These are phyloP conservation scores for Phocides pigmalion DNA, from an alignment of 1,140 invertebrate genomes.

Conservation along the genomic window DNA sequence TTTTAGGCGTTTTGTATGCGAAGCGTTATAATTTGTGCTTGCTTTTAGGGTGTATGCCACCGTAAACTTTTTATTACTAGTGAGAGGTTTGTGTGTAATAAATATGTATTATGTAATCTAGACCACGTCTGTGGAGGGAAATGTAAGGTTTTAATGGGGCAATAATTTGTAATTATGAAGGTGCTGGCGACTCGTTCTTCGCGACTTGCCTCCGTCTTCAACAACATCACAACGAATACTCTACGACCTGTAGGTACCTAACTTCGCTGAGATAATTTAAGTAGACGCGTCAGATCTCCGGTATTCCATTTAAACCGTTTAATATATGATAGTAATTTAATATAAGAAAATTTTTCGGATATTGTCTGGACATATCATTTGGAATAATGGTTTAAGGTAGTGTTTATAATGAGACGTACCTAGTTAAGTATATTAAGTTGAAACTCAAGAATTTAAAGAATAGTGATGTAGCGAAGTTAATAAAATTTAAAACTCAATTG, in stretches of 20 bases:
- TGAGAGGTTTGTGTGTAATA: slow-evolving; percentile 33
- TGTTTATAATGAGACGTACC: slow-evolving; percentile 78
- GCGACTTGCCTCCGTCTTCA: slow-evolving; percentile 80
- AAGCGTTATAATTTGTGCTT: slow-evolving; percentile 56
- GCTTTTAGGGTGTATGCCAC: slow-evolving; percentile 61
- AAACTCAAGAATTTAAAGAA: slow-evolving; percentile 78
- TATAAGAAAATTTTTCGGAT: slow-evolving; percentile 71
- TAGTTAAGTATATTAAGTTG: slow-evolving; percentile 80
- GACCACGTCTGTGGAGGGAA: slow-evolving; percentile 49
- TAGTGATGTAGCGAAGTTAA: slow-evolving; percentile 78
- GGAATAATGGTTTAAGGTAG: slow-evolving; percentile 72
- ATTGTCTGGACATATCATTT: slow-evolving; percentile 76
- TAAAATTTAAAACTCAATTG: slow-evolving; percentile 69
- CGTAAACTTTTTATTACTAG: slow-evolving; percentile 49
- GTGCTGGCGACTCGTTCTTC: slow-evolving; percentile 75
- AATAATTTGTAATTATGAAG: slow-evolving; percentile 65
- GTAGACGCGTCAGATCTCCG: slow-evolving; percentile 71
- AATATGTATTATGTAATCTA: slow-evolving; percentile 39
- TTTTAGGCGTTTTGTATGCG: slow-evolving; percentile 57
- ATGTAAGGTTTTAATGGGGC: slow-evolving; percentile 65
- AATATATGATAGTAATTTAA: slow-evolving; percentile 64
- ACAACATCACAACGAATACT: slow-evolving; percentile 63
- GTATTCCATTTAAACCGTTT: slow-evolving; percentile 67
- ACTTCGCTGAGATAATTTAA: slow-evolving; percentile 58
- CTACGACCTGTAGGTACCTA: slow-evolving; percentile 60